A percentile compares a stretch with the other conserved stretches of the same genome.
Evolutionary conservation across 2,113 vertebrate genomes (phyloP).

Genomic region (Mastomys natalensis): DNA sequence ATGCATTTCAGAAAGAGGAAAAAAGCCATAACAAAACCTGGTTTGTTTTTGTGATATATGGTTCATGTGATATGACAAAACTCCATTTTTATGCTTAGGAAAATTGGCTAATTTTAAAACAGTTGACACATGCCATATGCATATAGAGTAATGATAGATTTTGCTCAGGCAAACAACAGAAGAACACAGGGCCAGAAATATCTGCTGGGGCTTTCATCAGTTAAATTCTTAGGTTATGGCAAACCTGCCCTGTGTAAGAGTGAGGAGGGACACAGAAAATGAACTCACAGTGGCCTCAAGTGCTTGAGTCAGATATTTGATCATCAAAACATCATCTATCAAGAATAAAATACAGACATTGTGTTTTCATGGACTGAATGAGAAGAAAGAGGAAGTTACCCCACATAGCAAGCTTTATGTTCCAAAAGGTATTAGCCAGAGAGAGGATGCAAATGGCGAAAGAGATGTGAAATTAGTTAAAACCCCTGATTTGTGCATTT

Average conservation of each 20-base stretch:
- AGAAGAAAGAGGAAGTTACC: neutral
- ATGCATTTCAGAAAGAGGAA: slow-evolving; percentile 66
- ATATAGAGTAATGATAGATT: slow-evolving; percentile 73
- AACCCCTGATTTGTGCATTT: neutral
- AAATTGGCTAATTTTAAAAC: slow-evolving; percentile 87
- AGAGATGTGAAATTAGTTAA: neutral
- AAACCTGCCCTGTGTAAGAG: neutral
- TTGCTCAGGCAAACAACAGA: slow-evolving; percentile 69
- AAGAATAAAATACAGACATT: neutral
- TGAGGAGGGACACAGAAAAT: neutral
- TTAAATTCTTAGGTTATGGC: neutral
- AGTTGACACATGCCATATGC: slow-evolving; percentile 81
- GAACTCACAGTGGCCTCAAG: neutral
- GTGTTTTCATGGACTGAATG: neutral
- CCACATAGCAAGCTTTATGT: neutral
- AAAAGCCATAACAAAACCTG: slow-evolving; percentile 71
- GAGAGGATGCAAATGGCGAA: neutral
- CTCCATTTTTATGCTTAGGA: slow-evolving; percentile 85
- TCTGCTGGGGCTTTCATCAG: neutral
- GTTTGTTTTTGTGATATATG: slow-evolving; percentile 80
- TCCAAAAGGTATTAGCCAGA: neutral
- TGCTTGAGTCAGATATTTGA: neutral
- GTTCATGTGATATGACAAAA: slow-evolving; percentile 81
- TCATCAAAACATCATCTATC: neutral
- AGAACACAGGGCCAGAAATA: slow-evolving; percentile 38